Evolutionary conservation across 2,113 vertebrate species (phyloP).

Genomic region (Astur gentilis): DNA sequence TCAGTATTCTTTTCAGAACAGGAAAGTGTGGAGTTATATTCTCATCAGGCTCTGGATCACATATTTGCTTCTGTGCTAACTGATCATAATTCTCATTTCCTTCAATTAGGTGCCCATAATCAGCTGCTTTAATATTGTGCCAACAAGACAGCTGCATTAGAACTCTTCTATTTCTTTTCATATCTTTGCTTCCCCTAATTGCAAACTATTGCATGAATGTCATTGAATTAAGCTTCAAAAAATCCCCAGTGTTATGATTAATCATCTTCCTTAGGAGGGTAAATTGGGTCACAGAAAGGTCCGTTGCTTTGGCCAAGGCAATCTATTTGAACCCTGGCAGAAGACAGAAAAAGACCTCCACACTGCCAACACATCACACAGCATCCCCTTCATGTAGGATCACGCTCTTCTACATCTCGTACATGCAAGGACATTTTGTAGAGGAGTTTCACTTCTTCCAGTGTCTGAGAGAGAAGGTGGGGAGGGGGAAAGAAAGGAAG

Average conservation of each 20-base stretch:
- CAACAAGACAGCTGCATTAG: background rate
- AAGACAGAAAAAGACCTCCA: background rate
- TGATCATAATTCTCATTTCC: background rate
- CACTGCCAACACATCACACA: background rate
- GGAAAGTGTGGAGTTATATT: background rate
- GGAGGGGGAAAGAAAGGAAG: background rate
- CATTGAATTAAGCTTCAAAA: background rate
- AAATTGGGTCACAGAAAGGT: background rate
- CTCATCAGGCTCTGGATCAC: background rate
- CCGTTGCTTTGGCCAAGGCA: background rate
- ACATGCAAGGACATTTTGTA: background rate
- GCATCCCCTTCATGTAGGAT: background rate
- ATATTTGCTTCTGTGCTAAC: background rate
- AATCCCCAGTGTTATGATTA: background rate
- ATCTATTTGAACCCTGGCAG: background rate
- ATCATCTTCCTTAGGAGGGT: background rate
- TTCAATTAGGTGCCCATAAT: slow-evolving; percentile 5
- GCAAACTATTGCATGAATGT: background rate
- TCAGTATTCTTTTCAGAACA: background rate
- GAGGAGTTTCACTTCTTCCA: background rate
- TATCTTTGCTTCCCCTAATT: background rate
- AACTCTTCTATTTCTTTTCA: background rate
- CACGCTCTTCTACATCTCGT: background rate
- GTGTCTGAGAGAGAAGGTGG: background rate
- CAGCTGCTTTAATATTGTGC: background rate